Evolutionary conservation across 2,797 vertebrate species (phyloP).

Genomic region (Scomberomorus guttatus): DNA sequence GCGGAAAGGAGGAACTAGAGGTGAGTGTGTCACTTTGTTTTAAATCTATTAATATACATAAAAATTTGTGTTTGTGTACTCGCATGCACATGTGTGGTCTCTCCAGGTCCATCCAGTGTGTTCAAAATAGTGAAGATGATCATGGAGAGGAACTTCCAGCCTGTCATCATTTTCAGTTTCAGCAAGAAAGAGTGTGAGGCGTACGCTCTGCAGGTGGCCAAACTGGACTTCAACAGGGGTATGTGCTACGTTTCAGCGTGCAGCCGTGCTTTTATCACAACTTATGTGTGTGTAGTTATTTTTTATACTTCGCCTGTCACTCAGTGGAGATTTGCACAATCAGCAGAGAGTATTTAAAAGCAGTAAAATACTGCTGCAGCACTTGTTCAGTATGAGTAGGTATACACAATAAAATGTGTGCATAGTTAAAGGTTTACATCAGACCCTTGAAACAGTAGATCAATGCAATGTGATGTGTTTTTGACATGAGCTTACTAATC

Average conservation of each 20-base stretch:
- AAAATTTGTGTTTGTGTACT: neutral
- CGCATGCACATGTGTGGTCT: neutral
- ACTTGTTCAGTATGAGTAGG: neutral
- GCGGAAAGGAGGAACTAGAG: constrained; percentile 95
- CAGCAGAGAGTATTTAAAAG: neutral
- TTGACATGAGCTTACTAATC: neutral
- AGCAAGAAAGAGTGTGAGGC: constrained; percentile 99
- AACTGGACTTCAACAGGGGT: constrained; percentile 98
- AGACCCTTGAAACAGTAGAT: neutral
- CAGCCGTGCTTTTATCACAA: neutral
- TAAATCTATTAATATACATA: neutral
- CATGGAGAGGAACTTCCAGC: constrained; percentile 99
- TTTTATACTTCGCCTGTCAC: neutral
- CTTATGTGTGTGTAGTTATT: neutral
- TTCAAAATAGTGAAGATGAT: constrained; percentile 99
- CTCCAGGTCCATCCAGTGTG: constrained; percentile 94
- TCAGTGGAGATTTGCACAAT: neutral
- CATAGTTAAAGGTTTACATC: constrained; percentile 10
- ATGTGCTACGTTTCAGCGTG: constrained; percentile 19
- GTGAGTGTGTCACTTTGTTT: constrained; percentile 73
- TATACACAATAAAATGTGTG: neutral
- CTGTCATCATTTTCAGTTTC: constrained; percentile 99
- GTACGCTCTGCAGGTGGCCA: constrained; percentile 97
- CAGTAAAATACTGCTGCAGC: neutral
- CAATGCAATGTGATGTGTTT: neutral